Conservation (phyloP, 2,888 invertebrate species). For the Artemia sinica region DNA sequence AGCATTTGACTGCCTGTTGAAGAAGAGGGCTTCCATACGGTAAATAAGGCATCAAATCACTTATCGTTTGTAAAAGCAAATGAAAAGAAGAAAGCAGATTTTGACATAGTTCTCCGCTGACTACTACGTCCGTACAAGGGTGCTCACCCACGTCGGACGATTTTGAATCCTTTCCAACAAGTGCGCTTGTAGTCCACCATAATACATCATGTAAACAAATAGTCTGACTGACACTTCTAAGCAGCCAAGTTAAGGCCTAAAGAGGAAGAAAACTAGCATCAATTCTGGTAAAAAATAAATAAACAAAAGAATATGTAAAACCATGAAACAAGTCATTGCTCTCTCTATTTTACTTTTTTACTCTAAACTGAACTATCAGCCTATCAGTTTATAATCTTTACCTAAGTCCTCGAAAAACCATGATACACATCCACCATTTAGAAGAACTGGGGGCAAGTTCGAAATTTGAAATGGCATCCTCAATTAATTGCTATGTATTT, state of each 20-base stretch:
- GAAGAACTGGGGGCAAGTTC: too few relatives aligned
- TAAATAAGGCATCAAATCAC: constrained; percentile 71
- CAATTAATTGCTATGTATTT: neutral
- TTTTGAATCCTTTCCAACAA: constrained; percentile 38
- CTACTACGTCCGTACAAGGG: constrained; percentile 52
- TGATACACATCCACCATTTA: too few relatives aligned
- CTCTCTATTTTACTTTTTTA: too few relatives aligned
- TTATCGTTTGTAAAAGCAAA: constrained; percentile 68
- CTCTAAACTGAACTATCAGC: too few relatives aligned
- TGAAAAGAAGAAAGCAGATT: constrained; percentile 56
- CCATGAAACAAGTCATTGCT: too few relatives aligned
- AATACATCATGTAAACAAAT: constrained; percentile 80
- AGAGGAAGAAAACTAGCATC: constrained; percentile 9
- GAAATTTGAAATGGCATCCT: neutral
- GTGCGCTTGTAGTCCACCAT: constrained; percentile 86
- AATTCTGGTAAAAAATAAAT: too few relatives aligned
- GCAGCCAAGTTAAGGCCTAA: constrained; percentile 79
- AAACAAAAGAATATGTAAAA: too few relatives aligned
- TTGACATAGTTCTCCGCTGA: constrained; percentile 43
- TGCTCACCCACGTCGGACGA: constrained; percentile 46
- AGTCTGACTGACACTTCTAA: constrained; percentile 76
- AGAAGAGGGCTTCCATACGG: constrained; percentile 72
- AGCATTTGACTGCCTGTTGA: constrained; percentile 80
- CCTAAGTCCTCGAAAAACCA: too few relatives aligned
- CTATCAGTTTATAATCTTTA: too few relatives aligned